Base-by-base conservation (phyloP, 2,888 invertebrate species). In the Tridacna gigas region DNA sequence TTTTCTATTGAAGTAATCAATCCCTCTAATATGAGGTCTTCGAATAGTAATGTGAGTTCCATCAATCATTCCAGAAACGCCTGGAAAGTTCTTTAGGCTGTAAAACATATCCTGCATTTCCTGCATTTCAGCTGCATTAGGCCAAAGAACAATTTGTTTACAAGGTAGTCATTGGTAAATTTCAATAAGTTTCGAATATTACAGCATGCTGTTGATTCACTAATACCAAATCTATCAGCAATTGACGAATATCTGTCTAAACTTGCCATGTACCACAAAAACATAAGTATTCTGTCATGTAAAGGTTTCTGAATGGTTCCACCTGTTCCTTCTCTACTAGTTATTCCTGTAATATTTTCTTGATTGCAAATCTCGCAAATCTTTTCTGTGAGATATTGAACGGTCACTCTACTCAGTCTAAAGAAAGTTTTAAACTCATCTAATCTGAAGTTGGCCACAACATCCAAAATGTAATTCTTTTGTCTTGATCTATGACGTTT, bases 191-290 rank as follows among this genome's bases (percentile, higher is more conserved):
- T 80, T 51, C 75, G 65, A 37, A 80, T 75, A 20, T 67, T 67
- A 75, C 28, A 80, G 15, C 63, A 80, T 22, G 80, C 56, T 18
- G 80, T 75, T 20, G 48, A 48, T 60, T 75, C 80, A 47, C 80
- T 80, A 13, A 75, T 56, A 37, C 80, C 80, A 76, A 80, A 80
- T 67, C 56, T 60, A 28, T 80, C 80, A 60, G 75, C 80, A 69
- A 80, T 80, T 0, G 75, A 66, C n/a, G 75, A 63, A 75, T 66
- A 67, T 25, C 51, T 80, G 48, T 80, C 80, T 37, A 75, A 26
- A 28, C 75, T 80, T 2, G 75, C 66, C 75, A 80, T 75, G 56
- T n/a, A 80, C 75, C 80, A 80, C n/a, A 82, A 45, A n/a, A 80
- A 22, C 75, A 80, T 75, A n/a, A 75, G 51, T 28, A 77, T 9